Base-by-base conservation (phyloP, 1,140 invertebrate genomes). In the Yoshiicerus persimilis region DNA sequence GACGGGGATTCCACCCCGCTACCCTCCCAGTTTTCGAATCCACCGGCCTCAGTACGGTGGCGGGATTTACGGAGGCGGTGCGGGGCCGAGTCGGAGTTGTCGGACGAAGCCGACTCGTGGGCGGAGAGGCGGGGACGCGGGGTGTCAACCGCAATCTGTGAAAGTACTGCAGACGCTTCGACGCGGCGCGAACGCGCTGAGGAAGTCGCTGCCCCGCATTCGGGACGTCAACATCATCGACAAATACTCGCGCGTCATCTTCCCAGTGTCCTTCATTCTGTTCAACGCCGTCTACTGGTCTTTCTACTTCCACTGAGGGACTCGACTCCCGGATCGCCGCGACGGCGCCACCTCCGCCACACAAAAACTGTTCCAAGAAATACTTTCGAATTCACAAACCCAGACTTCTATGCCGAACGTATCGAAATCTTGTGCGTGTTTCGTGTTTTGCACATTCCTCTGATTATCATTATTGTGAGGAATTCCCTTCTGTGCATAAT, bases 151-250 rank as follows among this genome's bases (percentile, higher is more conserved):
- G 8, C 90, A 89, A 75, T 94, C 94, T 89, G 95, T 95, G 23
- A 95, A 96, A 93, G 94, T 97, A 91, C 93, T 97, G 34, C 95
- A 96, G 91, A 96, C 96, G 8, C 93, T 97, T 27, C 94, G 95
- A 85, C 95, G 94, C 90, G 96, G 96, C 27, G 96, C 96, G 2
- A 95, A 95, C 5, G 96, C 96, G 8, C 92, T 97, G 70, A 96
- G 95, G 91, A 94, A 95, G 9, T 96, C 96, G 6, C 96, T 99
- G 93, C 98, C 97, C 1, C 96, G 96, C 92, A 98, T 99, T 90
- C 97, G 98, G 1, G 98, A 99, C 92, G 98, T 99, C 36, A 99
- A 99, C 92, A 96, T 98, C 75, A 99, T 99, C 91, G 98, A 99
- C 93, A 98, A 98, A 92, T 99, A 98, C 92, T 98, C 98, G 4